Evolutionary conservation across 2,888 invertebrate genomes (phyloP).

Genomic region (Craniophora ligustri): DNA sequence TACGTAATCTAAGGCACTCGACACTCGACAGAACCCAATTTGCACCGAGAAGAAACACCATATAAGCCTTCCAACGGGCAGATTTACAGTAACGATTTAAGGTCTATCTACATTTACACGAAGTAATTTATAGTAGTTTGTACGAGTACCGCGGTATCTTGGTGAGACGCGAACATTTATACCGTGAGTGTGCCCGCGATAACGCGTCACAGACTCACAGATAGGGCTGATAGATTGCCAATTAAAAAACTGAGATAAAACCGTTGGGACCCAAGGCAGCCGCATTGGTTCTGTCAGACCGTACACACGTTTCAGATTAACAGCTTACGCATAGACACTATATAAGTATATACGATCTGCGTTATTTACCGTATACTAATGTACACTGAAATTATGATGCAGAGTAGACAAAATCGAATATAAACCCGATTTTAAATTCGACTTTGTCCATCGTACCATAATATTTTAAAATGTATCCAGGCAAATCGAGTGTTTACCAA

Average conservation of each 20-base stretch:
- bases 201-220: constrained; percentile 11
- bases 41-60: constrained; percentile 49
- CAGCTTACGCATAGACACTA: background rate
- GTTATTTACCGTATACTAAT: too few relatives aligned
- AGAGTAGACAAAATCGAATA: too few relatives aligned
- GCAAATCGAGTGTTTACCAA: background rate
- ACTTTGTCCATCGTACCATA: too few relatives aligned
- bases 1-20: constrained; percentile 26
- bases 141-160: constrained; percentile 39
- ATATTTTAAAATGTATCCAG: too few relatives aligned
- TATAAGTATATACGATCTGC: too few relatives aligned
- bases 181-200: constrained; percentile 32
- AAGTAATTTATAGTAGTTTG: constrained; percentile 48
- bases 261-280: background rate
- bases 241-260: constrained; percentile 10
- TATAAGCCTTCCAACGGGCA: constrained; percentile 45
- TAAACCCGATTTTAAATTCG: too few relatives aligned
- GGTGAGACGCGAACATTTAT: constrained; percentile 47
- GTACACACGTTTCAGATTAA: background rate
- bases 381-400: too few relatives aligned
- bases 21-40: constrained; percentile 49
- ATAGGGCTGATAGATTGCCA: constrained; percentile 37
- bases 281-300: background rate
- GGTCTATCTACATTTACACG: constrained; percentile 55
- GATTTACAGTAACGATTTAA: constrained; percentile 64